A percentile compares a stretch with the other conserved stretches of the same genome.
Conservation (phyloP, 2,888 invertebrate species). For the Macrosoma leucophasiata region DNA sequence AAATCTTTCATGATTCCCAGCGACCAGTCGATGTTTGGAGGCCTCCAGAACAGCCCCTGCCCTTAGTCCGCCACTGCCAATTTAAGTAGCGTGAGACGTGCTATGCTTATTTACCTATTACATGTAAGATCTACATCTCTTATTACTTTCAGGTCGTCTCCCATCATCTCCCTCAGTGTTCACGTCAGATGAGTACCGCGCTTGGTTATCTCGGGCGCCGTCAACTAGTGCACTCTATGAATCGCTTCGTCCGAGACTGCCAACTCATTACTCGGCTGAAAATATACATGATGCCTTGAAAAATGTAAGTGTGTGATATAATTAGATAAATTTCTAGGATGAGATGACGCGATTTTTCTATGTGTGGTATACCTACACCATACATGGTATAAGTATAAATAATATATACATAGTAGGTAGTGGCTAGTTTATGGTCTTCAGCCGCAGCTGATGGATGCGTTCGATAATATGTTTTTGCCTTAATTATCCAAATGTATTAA, state of each 20-base stretch:
- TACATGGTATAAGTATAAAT: too few relatives aligned
- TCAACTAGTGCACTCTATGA: conserved; percentile 96
- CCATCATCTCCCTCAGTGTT: conserved; percentile 79
- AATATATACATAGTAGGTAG: too few relatives aligned
- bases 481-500: too few relatives aligned
- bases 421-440: too few relatives aligned
- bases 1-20: too few relatives aligned
- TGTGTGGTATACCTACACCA: too few relatives aligned
- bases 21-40: too few relatives aligned
- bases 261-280: conserved; percentile 89
- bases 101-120: neutral
- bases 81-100: conserved; percentile 4
- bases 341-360: neutral
- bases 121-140: conserved; percentile 13
- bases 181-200: conserved; percentile 94
- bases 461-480: too few relatives aligned
- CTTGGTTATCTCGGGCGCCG: conserved; percentile 92
- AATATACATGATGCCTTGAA: conserved; percentile 90
- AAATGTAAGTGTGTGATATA: conserved; percentile 78
- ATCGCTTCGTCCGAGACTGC: conserved; percentile 88
- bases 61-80: conserved; percentile 1
- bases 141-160: conserved; percentile 51
- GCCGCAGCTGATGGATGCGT: too few relatives aligned
- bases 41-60: too few relatives aligned
- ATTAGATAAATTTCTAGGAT: neutral